Evolutionary conservation across 2,888 invertebrate species (phyloP), one percentile per base, ranked within the genome.

Genomic region (Lordiphosa andalusiaca): DNA sequence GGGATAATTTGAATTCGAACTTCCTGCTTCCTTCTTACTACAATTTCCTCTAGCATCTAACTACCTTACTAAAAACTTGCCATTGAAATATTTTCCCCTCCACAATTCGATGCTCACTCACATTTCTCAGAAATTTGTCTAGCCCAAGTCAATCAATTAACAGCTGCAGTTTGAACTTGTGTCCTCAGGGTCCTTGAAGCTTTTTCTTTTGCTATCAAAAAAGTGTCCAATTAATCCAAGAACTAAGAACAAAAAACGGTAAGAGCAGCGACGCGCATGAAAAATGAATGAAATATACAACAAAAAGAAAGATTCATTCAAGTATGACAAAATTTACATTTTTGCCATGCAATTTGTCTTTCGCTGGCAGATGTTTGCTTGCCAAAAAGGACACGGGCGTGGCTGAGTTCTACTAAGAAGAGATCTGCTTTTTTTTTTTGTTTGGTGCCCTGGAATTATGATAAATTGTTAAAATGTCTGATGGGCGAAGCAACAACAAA

Each of bases 301-400:
- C 30, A 33, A 39, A 51, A 52, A 59, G 21, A 39, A 49, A 21
- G 46, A 67, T 56, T 59, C 71, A 53, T 63, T 78, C 55, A 69
- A 63, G 72, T 53, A 65, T 67, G 53, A 60, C 54, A 39, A 62
- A 74, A 77, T 80, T 69, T 74, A 64, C 67, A 71, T 74, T 83
- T 71, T 66, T 67, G 69, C 62, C 44, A 33, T 69, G 69, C 57
- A 83, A 81, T 81, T 81, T 81, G 81, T 81, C 81, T 67, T 73
- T 35, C 67, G 50, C 58, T 67, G 66, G 44, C 75, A 71, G 64
- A 62, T 61, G 37, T 47, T 38, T 58, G 42, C 38, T 38, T 49
- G 66, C 48, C 49, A 62, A 53, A 56, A 47, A 41, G 53, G 53
- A 37, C 37, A 47, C 39, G 53, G 53, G 38, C 37, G 44, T 48